A percentile compares a stretch with the other conserved stretches of the same genome.
These are phyloP conservation scores for Hoplodrina ambigua DNA, from an alignment of 2,888 invertebrate species.

Conservation along the genomic window DNA sequence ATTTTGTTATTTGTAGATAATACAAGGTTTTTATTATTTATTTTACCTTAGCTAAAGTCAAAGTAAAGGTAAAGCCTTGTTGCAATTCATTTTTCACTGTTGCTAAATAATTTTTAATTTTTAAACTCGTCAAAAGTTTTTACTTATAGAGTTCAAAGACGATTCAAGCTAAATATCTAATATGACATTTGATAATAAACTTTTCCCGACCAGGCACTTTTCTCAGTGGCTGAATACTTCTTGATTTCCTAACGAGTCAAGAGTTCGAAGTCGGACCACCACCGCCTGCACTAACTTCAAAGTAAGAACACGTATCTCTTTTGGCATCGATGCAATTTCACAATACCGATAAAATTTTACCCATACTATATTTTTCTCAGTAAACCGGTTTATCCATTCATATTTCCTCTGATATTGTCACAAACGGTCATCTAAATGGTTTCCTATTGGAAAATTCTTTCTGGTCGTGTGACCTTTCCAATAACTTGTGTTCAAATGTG, in stretches of 20 bases:
- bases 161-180: background rate
- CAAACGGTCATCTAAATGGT: conserved; percentile 41
- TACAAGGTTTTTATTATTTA: no score
- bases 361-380: conserved; percentile 25
- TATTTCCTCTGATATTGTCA: conserved; percentile 38
- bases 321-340: conserved; percentile 41
- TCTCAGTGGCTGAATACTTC: conserved; percentile 9
- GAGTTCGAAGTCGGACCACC: conserved; percentile 10
- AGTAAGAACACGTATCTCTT: conserved; percentile 45
- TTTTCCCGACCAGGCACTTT: background rate
- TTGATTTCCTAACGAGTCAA: conserved; percentile 33
- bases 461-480: conserved; percentile 39
- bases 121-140: background rate
- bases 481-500: conserved; percentile 54
- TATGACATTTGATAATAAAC: background rate
- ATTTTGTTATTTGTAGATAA: conserved; percentile 23
- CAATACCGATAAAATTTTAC: conserved; percentile 28
- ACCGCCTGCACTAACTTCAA: conserved; percentile 18
- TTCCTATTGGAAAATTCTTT: conserved; percentile 48
- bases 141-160: background rate
- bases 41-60: background rate
- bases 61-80: no score
- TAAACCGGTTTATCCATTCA: conserved; percentile 41
- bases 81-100: background rate
- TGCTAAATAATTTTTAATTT: background rate